Conservation (phyloP, 2,113 vertebrate species). For the Herpailurus yagouaroundi region DNA sequence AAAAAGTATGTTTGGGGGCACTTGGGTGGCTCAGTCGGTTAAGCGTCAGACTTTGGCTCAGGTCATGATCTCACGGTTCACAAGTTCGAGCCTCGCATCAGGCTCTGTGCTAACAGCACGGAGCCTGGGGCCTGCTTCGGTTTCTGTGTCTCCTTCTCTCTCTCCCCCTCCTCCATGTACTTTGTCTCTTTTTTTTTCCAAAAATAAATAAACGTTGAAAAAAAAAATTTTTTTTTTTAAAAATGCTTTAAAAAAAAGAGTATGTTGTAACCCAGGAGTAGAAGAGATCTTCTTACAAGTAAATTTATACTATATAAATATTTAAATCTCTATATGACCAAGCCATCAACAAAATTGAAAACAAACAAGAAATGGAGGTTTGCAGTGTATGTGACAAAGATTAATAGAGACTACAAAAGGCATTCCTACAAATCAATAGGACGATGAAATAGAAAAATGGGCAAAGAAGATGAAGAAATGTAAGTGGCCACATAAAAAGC, state of each 20-base stretch:
- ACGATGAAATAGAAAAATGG: background rate
- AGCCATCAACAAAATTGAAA: background rate
- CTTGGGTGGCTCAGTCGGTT: no score
- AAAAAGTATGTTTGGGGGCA: background rate
- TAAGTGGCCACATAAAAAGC: background rate
- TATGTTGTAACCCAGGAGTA: background rate
- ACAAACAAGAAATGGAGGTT: background rate
- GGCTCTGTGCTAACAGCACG: no score
- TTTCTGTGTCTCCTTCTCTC: no score
- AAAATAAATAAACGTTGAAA: no score
- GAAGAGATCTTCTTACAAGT: background rate
- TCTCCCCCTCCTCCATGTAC: no score
- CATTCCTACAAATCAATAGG: background rate
- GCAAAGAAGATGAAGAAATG: background rate
- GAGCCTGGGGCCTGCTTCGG: no score
- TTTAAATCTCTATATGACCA: background rate
- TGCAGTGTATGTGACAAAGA: background rate
- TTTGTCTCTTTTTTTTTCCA: no score
- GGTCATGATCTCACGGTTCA: no score
- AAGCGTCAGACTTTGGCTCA: no score
- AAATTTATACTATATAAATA: background rate
- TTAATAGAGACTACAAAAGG: background rate
- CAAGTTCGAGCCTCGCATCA: no score
- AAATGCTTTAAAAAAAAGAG: background rate
- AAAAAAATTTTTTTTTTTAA: no score